These are phyloP conservation scores for Thereva nobilitata DNA, from an alignment of 2,888 invertebrate species.

Conservation along the genomic window DNA sequence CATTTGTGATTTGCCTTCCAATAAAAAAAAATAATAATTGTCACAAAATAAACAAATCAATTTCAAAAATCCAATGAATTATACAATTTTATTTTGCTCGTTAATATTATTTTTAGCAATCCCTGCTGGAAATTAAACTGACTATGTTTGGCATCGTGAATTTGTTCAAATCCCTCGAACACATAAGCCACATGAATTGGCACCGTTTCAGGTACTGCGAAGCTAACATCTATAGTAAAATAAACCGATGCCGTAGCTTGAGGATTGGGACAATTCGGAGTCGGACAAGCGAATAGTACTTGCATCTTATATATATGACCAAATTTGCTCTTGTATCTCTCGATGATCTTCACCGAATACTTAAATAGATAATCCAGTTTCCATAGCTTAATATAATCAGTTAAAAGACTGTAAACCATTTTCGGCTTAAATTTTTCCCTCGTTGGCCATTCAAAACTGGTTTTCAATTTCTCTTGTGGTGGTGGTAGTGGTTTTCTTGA, in stretches of 20 bases:
- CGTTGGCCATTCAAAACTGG: too few relatives aligned
- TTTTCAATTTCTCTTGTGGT: too few relatives aligned
- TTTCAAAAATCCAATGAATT: constrained; percentile 30
- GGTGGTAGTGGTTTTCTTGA: too few relatives aligned
- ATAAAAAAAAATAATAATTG: too few relatives aligned
- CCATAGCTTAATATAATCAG: too few relatives aligned
- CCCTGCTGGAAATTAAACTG: constrained; percentile 29
- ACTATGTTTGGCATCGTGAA: constrained; percentile 22
- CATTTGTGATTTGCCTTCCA: too few relatives aligned
- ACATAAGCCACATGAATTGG: constrained; percentile 37
- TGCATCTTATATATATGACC: constrained; percentile 50
- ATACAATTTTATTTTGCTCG: constrained; percentile 26
- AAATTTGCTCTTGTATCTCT: constrained; percentile 32
- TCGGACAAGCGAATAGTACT: constrained; percentile 58
- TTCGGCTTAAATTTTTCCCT: too few relatives aligned
- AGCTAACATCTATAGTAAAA: constrained; percentile 53
- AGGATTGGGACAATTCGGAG: constrained; percentile 57
- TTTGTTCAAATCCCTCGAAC: constrained; percentile 36
- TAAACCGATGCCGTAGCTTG: constrained; percentile 59
- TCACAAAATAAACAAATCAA: too few relatives aligned
- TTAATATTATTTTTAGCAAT: constrained; percentile 23
- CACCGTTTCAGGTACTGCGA: constrained; percentile 15
- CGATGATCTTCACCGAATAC: too few relatives aligned
- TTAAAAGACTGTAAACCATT: too few relatives aligned
- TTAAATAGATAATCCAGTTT: too few relatives aligned